A percentile compares a stretch with the other conserved stretches of the same genome.
Evolutionary conservation across 2,888 invertebrate species (phyloP).

Genomic region (Leptopterna dolabrata): DNA sequence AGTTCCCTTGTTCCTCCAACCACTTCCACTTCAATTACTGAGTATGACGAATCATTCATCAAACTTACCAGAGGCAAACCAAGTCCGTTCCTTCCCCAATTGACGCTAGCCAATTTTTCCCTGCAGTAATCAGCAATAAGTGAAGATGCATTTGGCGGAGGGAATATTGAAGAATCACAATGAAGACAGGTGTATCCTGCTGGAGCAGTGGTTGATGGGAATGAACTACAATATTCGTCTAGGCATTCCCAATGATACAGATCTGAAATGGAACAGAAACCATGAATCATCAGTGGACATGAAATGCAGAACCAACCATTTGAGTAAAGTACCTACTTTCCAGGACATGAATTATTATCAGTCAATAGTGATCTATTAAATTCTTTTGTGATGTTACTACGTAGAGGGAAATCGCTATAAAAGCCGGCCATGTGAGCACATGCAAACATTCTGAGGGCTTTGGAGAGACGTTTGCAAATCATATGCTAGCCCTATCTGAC

Average conservation of each 20-base stretch:
- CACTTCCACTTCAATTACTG: no score
- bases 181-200: constrained; percentile 94
- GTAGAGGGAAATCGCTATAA: no score
- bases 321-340: neutral
- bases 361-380: no score
- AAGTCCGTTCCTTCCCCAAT: constrained; percentile 77
- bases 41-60: no score
- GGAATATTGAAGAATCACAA: constrained; percentile 86
- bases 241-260: constrained; percentile 97
- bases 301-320: neutral
- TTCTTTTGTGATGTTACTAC: no score
- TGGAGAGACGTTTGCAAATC: no score
- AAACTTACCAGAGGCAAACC: constrained; percentile 27
- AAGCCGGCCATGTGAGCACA: no score
- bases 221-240: constrained; percentile 82
- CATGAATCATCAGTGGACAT: neutral
- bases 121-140: constrained; percentile 92
- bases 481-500: no score
- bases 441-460: no score
- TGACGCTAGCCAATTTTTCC: constrained; percentile 86
- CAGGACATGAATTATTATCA: no score
- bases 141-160: constrained; percentile 87
- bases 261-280: constrained; percentile 67
- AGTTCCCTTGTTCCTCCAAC: no score
- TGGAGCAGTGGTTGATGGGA: constrained; percentile 95